Evolutionary conservation across 2,113 vertebrate genomes (phyloP).

Genomic region (Prunella himalayana): DNA sequence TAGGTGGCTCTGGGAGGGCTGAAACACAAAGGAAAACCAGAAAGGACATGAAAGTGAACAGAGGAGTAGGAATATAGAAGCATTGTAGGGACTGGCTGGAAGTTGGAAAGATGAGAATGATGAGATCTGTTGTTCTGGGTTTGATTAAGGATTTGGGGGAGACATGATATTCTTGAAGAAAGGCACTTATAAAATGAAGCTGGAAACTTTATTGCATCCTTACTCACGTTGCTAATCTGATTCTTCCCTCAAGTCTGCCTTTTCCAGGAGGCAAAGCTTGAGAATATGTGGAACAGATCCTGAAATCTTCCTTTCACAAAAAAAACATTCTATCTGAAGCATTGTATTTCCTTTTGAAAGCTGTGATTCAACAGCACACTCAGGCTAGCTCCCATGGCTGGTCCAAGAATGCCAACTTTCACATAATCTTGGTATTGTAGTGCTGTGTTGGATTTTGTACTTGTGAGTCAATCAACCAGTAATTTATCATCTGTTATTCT

Average conservation of each 20-base stretch:
- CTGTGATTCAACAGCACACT: neutral
- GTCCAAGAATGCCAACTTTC: neutral
- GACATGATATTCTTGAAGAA: neutral
- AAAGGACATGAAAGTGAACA: neutral
- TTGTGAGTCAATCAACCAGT: neutral
- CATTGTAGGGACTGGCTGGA: neutral
- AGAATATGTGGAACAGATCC: neutral
- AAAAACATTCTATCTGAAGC: neutral
- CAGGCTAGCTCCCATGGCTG: neutral
- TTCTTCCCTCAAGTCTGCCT: neutral
- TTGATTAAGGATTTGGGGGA: neutral
- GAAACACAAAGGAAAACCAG: neutral
- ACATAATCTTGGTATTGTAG: neutral
- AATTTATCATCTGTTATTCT: neutral
- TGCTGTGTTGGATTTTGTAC: neutral
- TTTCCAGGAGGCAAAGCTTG: neutral
- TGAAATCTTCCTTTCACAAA: neutral
- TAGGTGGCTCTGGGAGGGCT: neutral
- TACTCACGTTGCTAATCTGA: neutral
- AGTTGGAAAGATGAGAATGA: neutral
- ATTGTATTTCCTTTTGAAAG: neutral
- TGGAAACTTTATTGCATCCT: neutral
- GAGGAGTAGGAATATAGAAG: neutral
- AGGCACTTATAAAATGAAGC: accelerated
- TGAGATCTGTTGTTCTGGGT: neutral